These are phyloP conservation scores for Nezara viridula DNA, from an alignment of 2,888 invertebrate genomes.

Conservation along the genomic window DNA sequence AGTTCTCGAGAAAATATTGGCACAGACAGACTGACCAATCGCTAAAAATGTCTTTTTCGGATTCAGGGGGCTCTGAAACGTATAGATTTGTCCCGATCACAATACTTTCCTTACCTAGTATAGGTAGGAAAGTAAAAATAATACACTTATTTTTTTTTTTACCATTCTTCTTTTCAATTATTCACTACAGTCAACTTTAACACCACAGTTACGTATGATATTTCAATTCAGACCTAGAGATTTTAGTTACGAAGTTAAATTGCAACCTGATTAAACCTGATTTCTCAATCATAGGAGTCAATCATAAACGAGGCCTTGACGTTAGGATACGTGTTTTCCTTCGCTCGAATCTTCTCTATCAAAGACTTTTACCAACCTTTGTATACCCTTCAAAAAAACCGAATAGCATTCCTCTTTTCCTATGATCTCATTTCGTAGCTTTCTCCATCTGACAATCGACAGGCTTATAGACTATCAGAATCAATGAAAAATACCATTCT, in stretches of 20 bases:
- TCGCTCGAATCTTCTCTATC: not conserved
- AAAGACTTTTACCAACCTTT: conserved; percentile 3
- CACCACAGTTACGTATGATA: no score
- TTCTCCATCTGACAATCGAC: not conserved
- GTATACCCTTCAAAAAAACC: not conserved
- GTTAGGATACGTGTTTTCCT: not conserved
- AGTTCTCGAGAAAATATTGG: no score
- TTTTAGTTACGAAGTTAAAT: not conserved
- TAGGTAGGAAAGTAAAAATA: no score
- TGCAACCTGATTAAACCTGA: not conserved
- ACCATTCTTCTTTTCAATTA: no score
- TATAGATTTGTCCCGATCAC: no score
- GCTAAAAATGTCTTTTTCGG: no score
- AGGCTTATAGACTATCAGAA: not conserved
- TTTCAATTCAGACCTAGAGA: no score
- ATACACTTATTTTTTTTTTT: no score
- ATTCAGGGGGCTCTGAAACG: no score
- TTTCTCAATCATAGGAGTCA: not conserved
- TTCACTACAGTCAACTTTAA: no score
- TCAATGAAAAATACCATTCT: not conserved
- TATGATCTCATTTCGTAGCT: not conserved
- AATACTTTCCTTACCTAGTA: no score
- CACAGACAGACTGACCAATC: no score
- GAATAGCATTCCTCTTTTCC: not conserved
- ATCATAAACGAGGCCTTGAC: not conserved